Evolutionary conservation across 1,140 invertebrate genomes (phyloP).

Genomic region (Dufourea novaeangliae): DNA sequence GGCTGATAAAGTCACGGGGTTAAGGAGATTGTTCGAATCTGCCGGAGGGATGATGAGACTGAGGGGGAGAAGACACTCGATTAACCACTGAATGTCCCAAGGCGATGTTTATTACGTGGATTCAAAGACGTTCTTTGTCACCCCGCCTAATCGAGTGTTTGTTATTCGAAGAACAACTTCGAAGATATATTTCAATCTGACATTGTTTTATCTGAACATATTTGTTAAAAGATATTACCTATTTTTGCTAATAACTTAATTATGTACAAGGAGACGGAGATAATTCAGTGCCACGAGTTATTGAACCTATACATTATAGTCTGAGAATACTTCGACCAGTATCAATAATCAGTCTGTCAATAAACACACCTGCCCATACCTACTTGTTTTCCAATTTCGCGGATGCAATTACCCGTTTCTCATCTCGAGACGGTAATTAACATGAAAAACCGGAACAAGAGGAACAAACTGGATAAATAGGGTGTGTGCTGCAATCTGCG

Average conservation of each 20-base stretch:
- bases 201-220: no score
- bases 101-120: constrained; percentile 23
- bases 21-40: constrained; percentile 39
- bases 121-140: neutral
- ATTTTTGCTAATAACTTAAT: no score
- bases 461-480: no score
- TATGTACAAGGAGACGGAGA: neutral
- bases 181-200: no score
- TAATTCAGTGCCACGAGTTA: neutral
- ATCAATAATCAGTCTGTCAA: constrained; percentile 7
- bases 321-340: no score
- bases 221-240: no score
- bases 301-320: neutral
- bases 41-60: neutral
- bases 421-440: neutral
- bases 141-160: constrained; percentile 4
- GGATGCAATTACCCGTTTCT: neutral
- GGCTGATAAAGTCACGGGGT: constrained; percentile 10
- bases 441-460: no score
- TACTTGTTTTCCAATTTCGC: constrained; percentile 4
- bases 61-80: neutral
- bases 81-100: constrained; percentile 20
- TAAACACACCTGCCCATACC: neutral
- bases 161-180: neutral
- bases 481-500: no score